Evolutionary conservation across 2,113 vertebrate genomes (phyloP), one percentile per base, ranked within the genome.

Genomic region (Odobenus rosmarus): DNA sequence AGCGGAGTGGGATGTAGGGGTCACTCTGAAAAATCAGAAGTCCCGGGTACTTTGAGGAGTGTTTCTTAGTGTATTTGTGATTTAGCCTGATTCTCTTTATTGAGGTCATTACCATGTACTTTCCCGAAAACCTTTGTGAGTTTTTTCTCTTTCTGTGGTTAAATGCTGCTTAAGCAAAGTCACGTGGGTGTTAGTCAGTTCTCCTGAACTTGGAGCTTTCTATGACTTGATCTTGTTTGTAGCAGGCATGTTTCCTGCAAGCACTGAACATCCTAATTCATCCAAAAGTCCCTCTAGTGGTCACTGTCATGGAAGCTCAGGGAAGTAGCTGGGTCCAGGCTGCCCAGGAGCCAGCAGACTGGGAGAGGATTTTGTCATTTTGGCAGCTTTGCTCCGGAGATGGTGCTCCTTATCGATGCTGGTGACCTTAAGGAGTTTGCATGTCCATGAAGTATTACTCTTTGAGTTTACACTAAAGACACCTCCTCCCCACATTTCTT

Each of bases 391-490:
- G 28, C 53, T 67, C 14, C 51, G 46, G 69, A 64, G 28, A 21
- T 26, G 8, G 3, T 2, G 12, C 9, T 83, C 10, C 57, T 90
- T 59, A 23, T 12, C 2, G 1, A 21, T 5, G 6, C 26, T 6
- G 24, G 59, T 57, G n/a, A 19, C 74, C 53, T 46, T 67, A n/a
- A 49, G 15, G 24, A 49, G 18, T n/a, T 15, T 24, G 18, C 9
- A 0, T 7, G 24, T 62, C 42, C 7, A 0, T 0, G 5, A 33
- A 31, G 3, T 33, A 8, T 21, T 33, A 7, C 3, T 53, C 24
- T 42, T 42, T 88, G 39, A 42, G 36, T 88, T 91, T 57, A 23
- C 31, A 36, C 4, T 46, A 53, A 74, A 33, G 74, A 36, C 1
- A 7, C 9, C 15, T 19, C 31, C 31, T 19, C 7, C 46, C 79